Evolutionary conservation across 2,888 invertebrate species (phyloP), one percentile per base, ranked within the genome.

Genomic region (Spilosoma lubricipeda): DNA sequence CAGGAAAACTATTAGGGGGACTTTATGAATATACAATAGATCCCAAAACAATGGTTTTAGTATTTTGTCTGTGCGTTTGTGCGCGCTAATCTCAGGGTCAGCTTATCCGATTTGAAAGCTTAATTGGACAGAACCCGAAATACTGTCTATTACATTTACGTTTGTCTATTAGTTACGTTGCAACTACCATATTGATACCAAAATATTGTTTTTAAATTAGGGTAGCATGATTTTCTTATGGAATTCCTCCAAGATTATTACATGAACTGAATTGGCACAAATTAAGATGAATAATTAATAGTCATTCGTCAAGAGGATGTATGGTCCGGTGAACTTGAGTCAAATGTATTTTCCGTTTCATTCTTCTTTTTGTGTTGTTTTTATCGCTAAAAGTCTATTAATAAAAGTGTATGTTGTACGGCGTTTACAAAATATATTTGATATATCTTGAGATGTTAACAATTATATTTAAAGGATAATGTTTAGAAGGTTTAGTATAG

Each of bases 321-420:
- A n/a, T 15, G 66, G 66, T 42, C 66, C 66, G 15, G 66, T 66
- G 42, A 42, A 42, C 30, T 39, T 13, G n/a, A 18, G 7, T 66
- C 39, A 64, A 64, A 63, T 30, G 15, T 66, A 39, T 39, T 66
- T 39, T 66, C 42, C 66, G 39, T 66, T 7, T 66, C 42, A 66
- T 66, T 66, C 65, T 27, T 27, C 65, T 66, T 42, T 27, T 66
- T 66, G 66, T 66, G 2, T 36, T 39, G 36, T 66, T 66, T 66
- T 66, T 66, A 63, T 63, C 15, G 30, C 18, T 63, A 63, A 30
- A 15, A 63, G 13, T 59, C 3, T 59, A 59, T 9, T 56, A n/a
- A n/a, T 59, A 27, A 13, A 59, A 27, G 15, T 3, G 63, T 63
- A 30, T 63, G 11, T 27, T 63, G 15, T 30, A 1, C 18, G 30